A percentile compares a stretch with the other conserved stretches of the same genome.
Evolutionary conservation across 1,140 invertebrate genomes (phyloP).

Genomic region (Drosophila tropicalis): DNA sequence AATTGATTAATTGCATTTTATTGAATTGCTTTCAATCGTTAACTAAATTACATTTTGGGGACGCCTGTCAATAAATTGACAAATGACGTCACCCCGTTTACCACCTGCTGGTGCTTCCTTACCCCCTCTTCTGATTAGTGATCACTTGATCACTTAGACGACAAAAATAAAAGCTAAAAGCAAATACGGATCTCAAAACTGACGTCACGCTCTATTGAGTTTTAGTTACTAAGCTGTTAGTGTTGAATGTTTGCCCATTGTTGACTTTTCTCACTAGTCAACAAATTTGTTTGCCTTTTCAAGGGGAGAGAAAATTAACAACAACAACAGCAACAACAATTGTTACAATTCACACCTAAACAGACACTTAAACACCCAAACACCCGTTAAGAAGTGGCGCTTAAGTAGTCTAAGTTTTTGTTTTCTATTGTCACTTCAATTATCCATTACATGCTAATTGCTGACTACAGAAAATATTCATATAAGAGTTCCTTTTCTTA

Average conservation of each 20-base stretch:
- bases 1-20: constrained; percentile 59
- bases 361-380: constrained; percentile 23
- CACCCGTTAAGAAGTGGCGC: constrained; percentile 52
- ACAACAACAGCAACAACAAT: constrained; percentile 3
- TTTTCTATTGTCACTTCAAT: constrained; percentile 57
- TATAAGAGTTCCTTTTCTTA: constrained; percentile 2
- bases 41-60: constrained; percentile 40
- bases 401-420: constrained; percentile 29
- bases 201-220: constrained; percentile 41
- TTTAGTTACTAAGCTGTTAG: not conserved
- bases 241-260: not conserved
- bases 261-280: constrained; percentile 8
- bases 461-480: constrained; percentile 16
- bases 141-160: constrained; percentile 7
- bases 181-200: constrained; percentile 48
- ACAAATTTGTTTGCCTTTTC: constrained; percentile 4
- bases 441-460: constrained; percentile 59
- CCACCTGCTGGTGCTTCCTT: constrained; percentile 18
- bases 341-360: constrained; percentile 56
- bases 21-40: constrained; percentile 58
- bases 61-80: constrained; percentile 62
- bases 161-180: constrained; percentile 4
- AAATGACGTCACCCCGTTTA: constrained; percentile 68
- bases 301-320: constrained; percentile 32
- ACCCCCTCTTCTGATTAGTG: constrained; percentile 3